A percentile compares a stretch with the other conserved stretches of the same genome.
phyloP scores from a whole-genome alignment of 2,797 vertebrate genomes.

The Simalia tracyae region DNA sequence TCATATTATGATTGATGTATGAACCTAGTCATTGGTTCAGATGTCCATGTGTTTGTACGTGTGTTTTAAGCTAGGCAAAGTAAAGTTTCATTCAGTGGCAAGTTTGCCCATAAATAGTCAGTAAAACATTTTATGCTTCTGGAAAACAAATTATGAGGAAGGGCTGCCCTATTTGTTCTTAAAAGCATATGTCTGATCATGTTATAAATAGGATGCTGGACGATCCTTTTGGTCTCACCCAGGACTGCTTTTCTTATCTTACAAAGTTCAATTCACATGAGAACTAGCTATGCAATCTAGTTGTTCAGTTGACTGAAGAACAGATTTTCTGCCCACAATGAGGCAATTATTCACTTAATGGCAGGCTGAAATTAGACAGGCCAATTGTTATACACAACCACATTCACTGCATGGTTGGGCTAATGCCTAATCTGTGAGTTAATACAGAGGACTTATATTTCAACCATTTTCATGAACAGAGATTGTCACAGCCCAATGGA shows the following conservation, averaged over 20 bases:
- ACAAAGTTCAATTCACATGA: neutral
- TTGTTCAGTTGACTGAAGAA: neutral
- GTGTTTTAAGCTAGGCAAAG: neutral
- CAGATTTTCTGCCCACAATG: neutral
- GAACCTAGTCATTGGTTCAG: neutral
- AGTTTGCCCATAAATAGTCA: neutral
- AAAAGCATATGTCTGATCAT: neutral
- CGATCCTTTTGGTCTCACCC: neutral
- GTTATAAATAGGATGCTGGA: neutral
- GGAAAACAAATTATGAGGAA: neutral
- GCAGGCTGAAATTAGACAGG: neutral
- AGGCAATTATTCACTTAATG: neutral
- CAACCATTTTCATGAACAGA: neutral
- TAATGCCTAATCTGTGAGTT: neutral
- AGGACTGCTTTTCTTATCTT: neutral
- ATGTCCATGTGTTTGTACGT: neutral
- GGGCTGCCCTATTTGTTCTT: neutral
- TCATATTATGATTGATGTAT: neutral
- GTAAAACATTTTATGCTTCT: neutral
- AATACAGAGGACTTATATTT: neutral
- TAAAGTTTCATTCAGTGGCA: neutral
- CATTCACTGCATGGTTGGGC: neutral
- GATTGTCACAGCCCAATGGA: neutral
- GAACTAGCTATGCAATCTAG: neutral
- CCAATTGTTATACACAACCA: neutral